Base-by-base conservation (phyloP, 2,113 vertebrate genomes). In the Puntigrus tetrazona region DNA sequence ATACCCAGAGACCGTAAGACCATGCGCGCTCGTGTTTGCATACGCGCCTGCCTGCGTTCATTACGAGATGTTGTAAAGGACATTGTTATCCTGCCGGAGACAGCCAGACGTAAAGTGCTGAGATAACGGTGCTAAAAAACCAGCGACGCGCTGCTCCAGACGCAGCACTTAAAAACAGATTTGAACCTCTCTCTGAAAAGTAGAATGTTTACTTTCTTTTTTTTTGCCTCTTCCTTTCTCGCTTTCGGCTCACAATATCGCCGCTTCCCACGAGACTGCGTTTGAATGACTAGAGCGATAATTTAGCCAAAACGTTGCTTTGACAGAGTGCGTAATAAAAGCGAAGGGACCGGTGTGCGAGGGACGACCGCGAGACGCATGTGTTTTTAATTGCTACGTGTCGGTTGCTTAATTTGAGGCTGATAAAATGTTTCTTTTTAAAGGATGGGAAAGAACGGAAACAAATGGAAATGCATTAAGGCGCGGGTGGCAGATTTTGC, bases 341-440 rank as follows among this genome's bases (percentile, higher is more conserved):
- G 86, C 47, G 70, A 72, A 85, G 61, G 8, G 45, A 73, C 61
- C 7, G 86, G 72, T 87, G 67, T 72, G 79, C 9, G 61, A 27
- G 73, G n/a, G 72, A 31, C 59, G 73, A 84, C n/a, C 31, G n/a
- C 59, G 11, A 69, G 57, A 69, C 38, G 25, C 69, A 85, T 84
- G 72, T 77, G 41, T 82, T 78, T 87, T 85, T 82, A 85, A 87
- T 82, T 82, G 83, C 83, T 57, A 45, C 50, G 5, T 27, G 63
- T 85, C n/a, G 29, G n/a, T 76, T 84, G 81, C 79, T 83, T 84
- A 83, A 86, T 86, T 88, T 80, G 74, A 80, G 74, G 14, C 82
- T 43, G 55, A 75, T 78, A 20, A 89, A 70, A 88, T 72, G 59
- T 76, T 77, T 55, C 73, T 83, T 34, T 86, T 86, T 83, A 52